These are phyloP conservation scores for Asarcornis scutulata DNA, from an alignment of 2,113 vertebrate genomes.

Conservation along the genomic window DNA sequence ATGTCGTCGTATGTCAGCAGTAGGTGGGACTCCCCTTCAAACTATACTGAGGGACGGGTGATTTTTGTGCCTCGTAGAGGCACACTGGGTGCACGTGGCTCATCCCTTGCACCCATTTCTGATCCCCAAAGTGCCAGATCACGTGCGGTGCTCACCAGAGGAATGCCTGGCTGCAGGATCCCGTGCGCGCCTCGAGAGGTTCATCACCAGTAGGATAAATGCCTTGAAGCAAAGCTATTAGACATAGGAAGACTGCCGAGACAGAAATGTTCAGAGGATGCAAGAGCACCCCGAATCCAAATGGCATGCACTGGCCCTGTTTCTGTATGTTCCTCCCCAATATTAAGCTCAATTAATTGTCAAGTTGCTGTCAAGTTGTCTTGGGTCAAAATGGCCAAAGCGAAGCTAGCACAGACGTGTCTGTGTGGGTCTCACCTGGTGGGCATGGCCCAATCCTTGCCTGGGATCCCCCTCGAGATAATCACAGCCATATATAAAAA, in stretches of 20 bases:
- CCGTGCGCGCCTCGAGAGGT: accelerated
- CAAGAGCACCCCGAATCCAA: neutral
- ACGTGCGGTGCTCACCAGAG: accelerated
- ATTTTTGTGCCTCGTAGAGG: neutral
- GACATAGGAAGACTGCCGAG: neutral
- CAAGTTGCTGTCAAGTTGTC: neutral
- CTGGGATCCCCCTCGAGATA: neutral
- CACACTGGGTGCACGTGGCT: neutral
- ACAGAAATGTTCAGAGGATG: neutral
- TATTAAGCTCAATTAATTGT: neutral
- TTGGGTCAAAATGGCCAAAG: neutral
- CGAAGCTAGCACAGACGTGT: neutral
- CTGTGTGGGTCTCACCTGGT: neutral
- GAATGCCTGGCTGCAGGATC: neutral
- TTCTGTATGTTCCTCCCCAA: neutral
- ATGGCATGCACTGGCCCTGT: neutral
- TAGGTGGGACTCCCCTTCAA: neutral
- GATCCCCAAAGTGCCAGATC: neutral
- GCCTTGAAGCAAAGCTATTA: neutral
- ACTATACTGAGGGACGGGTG: neutral
- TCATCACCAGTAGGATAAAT: neutral
- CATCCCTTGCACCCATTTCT: neutral
- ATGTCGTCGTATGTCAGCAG: neutral
- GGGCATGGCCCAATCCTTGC: neutral
- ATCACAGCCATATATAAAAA: neutral